A percentile compares a stretch with the other conserved stretches of the same genome.
Conservation (phyloP, 2,888 invertebrate genomes). For the Sphaerophoria rueppellii region DNA sequence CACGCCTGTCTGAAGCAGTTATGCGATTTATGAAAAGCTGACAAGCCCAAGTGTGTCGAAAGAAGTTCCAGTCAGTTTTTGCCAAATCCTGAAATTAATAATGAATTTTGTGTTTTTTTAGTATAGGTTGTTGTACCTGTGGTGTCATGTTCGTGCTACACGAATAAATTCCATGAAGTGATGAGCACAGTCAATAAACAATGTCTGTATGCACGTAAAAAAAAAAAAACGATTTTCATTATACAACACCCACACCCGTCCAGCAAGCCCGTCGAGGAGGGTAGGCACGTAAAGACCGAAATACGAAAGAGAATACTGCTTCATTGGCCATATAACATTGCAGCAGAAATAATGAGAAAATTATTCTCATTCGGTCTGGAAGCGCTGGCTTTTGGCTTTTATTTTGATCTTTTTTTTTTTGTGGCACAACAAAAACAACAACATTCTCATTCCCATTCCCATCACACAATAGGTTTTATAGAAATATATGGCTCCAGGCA, state of each 20-base stretch:
- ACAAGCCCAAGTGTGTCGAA: slow-evolving; percentile 40
- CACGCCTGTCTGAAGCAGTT: slow-evolving; percentile 35
- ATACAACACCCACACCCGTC: slow-evolving; percentile 12
- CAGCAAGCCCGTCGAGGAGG: not conserved
- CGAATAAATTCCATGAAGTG: slow-evolving; percentile 38
- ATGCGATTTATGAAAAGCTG: slow-evolving; percentile 15
- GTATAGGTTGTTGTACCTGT: slow-evolving; percentile 40
- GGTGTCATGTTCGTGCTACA: slow-evolving; percentile 48
- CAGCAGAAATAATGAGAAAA: slow-evolving; percentile 54
- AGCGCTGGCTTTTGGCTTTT: slow-evolving; percentile 28
- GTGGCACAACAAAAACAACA: slow-evolving; percentile 33
- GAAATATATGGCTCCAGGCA: slow-evolving; percentile 29
- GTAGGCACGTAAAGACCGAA: slow-evolving; percentile 31
- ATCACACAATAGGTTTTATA: slow-evolving; percentile 1
- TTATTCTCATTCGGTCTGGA: slow-evolving; percentile 44
- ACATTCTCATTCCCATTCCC: slow-evolving; percentile 18
- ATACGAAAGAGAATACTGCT: slow-evolving; percentile 23
- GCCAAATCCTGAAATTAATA: slow-evolving; percentile 46
- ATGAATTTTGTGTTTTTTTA: slow-evolving; percentile 55
- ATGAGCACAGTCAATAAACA: slow-evolving; percentile 49
- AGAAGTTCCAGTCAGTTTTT: slow-evolving; percentile 29
- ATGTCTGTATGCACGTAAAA: slow-evolving; percentile 19
- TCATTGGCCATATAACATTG: slow-evolving; percentile 47
- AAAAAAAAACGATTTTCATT: slow-evolving; percentile 14
- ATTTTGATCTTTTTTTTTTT: slow-evolving; percentile 20